Evolutionary conservation across 1,140 invertebrate genomes (phyloP).

Genomic region (Pachypsylla venusta): DNA sequence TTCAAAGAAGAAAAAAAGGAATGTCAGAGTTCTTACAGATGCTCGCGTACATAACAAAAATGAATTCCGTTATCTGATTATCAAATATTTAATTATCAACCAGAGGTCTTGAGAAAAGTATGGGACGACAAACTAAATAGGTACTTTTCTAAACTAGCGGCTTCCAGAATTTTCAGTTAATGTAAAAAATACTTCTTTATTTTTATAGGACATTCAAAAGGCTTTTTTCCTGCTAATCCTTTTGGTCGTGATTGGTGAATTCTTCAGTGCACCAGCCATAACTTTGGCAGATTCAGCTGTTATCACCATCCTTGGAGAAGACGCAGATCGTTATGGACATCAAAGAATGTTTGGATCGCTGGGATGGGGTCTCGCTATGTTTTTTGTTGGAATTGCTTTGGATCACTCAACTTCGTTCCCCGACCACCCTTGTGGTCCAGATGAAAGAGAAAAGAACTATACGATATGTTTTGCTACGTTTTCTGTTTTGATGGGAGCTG

Average conservation of each 20-base stretch:
- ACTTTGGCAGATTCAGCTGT: slow-evolving; percentile 92
- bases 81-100: too few relatives aligned
- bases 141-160: too few relatives aligned
- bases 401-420: slow-evolving; percentile 89
- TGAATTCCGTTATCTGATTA: too few relatives aligned
- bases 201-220: slow-evolving; percentile 74
- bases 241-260: slow-evolving; percentile 89
- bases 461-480: slow-evolving; percentile 97
- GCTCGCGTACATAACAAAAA: too few relatives aligned
- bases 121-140: too few relatives aligned
- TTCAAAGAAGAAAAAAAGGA: too few relatives aligned
- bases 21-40: too few relatives aligned
- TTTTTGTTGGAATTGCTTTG: slow-evolving; percentile 93
- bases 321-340: slow-evolving; percentile 85
- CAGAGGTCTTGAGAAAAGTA: too few relatives aligned
- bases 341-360: slow-evolving; percentile 97
- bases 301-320: slow-evolving; percentile 76
- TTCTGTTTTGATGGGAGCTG: slow-evolving; percentile 89
- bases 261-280: slow-evolving; percentile 92
- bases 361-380: slow-evolving; percentile 97
- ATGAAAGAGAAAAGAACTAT: slow-evolving; percentile 88
- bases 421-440: slow-evolving; percentile 75
- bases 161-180: too few relatives aligned
- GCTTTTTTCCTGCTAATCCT: slow-evolving; percentile 88
- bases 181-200: slow-evolving; percentile 7